Evolutionary conservation across 2,797 vertebrate genomes (phyloP), one percentile per base, ranked within the genome.

Genomic region (Synanceia verrucosa): DNA sequence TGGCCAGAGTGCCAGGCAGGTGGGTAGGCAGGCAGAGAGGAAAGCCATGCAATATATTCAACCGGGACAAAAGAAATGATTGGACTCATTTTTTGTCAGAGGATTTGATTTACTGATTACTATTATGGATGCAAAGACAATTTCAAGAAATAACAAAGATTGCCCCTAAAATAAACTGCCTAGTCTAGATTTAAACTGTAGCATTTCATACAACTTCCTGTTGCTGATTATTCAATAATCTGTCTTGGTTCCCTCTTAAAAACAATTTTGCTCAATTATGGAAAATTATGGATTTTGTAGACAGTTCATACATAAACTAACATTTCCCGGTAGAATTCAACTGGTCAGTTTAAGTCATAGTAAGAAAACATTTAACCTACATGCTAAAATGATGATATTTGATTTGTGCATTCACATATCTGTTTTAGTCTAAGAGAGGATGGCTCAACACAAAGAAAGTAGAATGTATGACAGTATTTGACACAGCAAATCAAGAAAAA

Each of bases 401-500:
- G 23, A 70, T 37, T 61, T 8, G 23, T 43, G 21, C 28, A 39
- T n/a, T 2, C 1, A 26, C 3, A 1, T 4, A 12, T 68, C 46
- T 73, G 23, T 66, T 51, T 31, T 21, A 33, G 21, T 26, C 4
- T 24, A 3, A 2, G 13, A 50, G 3, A 43, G 2, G n/a, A 53
- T n/a, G 13, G 44, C 7, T 34, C 10, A 29, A 41, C 31, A 65
- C 3, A 68, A 31, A 72, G 28, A 34, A 39, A 26, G 14, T 18
- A 11, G 23, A 77, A 19, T 0, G 0, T 29, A 16, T 14, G 16
- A 44, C 16, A 59, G 29, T 14, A 43, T 39, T 26, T 56, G 57
- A 82, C 56, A 65, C 31, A 70, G 73, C 62, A 70, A 79, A 87
- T 85, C 52, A 83, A 70, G 70, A 77, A 78, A 84, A 83, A 81